Evolutionary conservation across 2,113 vertebrate species (phyloP).

Genomic region (Clarias magur): DNA sequence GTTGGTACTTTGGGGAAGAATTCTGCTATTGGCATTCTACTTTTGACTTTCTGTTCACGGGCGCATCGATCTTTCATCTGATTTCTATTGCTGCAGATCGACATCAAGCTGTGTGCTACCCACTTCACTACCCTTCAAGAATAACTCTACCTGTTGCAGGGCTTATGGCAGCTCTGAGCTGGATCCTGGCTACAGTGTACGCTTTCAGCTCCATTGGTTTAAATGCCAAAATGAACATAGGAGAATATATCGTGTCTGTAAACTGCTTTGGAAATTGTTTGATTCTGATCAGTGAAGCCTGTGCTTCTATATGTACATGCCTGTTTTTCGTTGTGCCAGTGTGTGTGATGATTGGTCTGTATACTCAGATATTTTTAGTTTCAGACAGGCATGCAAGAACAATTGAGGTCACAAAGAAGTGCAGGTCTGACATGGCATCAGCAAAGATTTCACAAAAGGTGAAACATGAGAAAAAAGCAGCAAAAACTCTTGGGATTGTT

Average conservation of each 20-base stretch:
- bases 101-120: conserved; percentile 57
- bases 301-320: conserved; percentile 1
- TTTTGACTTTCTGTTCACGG: conserved; percentile 60
- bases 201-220: conserved; percentile 46
- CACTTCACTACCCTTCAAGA: conserved; percentile 50
- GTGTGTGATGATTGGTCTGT: conserved; percentile 55
- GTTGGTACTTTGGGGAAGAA: conserved; percentile 63
- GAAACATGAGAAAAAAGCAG: conserved; percentile 57
- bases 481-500: conserved; percentile 60
- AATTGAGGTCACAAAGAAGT: conserved; percentile 41
- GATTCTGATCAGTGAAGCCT: conserved; percentile 49
- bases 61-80: conserved; percentile 62
- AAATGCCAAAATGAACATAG: conserved; percentile 19
- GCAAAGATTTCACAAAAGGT: conserved; percentile 14
- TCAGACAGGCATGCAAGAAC: conserved; percentile 51
- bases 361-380: conserved; percentile 55
- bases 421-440: not conserved
- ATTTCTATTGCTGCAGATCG: conserved; percentile 62
- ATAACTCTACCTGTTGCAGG: conserved; percentile 52
- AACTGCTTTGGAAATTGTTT: conserved; percentile 54
- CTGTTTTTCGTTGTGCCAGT: conserved; percentile 54
- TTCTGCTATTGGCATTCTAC: conserved; percentile 62
- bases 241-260: not conserved
- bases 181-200: conserved; percentile 50
- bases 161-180: conserved; percentile 52